These are phyloP conservation scores for Dorcus hopei DNA, from an alignment of 2,888 invertebrate species.

Conservation along the genomic window DNA sequence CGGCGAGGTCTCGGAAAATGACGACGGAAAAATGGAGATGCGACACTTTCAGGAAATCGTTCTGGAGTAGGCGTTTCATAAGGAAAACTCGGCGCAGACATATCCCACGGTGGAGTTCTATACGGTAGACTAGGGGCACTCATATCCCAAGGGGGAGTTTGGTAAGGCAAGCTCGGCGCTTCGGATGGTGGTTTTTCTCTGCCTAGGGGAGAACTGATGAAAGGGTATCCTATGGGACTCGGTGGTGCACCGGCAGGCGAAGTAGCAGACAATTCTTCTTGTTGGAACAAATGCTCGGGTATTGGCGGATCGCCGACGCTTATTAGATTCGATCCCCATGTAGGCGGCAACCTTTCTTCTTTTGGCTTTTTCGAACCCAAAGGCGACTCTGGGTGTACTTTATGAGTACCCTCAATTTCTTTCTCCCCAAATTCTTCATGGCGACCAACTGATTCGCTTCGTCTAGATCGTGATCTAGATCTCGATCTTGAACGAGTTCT, in stretches of 20 bases:
- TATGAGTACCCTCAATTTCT: too few relatives aligned
- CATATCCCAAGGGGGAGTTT: slow-evolving; percentile 12
- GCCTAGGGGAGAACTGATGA: slow-evolving; percentile 6
- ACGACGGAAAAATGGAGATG: slow-evolving; percentile 16
- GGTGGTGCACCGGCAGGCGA: slow-evolving; percentile 17
- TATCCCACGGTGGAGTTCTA: slow-evolving; percentile 9
- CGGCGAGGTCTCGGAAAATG: too few relatives aligned
- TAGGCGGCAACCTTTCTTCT: slow-evolving; percentile 37
- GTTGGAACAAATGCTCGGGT: slow-evolving; percentile 11
- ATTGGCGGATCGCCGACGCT: slow-evolving; percentile 33
- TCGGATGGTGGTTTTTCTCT: slow-evolving; percentile 14
- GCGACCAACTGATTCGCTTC: slow-evolving; percentile 2
- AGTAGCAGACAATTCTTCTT: slow-evolving; percentile 24
- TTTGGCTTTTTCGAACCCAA: slow-evolving; percentile 28
- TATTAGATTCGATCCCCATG: slow-evolving; percentile 46
- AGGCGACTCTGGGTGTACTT: slow-evolving; percentile 24
- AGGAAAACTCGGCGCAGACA: slow-evolving; percentile 10
- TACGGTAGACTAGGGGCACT: slow-evolving; percentile 13
- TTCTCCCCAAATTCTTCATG: not conserved
- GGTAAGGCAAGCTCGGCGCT: slow-evolving; percentile 16
- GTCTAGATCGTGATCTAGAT: slow-evolving; percentile 14
- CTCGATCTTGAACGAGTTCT: slow-evolving; percentile 3
- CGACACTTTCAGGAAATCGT: slow-evolving; percentile 19
- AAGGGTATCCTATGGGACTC: not conserved
- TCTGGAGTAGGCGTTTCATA: slow-evolving; percentile 2